phyloP scores from a whole-genome alignment of 1,140 invertebrate genomes.

The Polypedilum pembai region DNA sequence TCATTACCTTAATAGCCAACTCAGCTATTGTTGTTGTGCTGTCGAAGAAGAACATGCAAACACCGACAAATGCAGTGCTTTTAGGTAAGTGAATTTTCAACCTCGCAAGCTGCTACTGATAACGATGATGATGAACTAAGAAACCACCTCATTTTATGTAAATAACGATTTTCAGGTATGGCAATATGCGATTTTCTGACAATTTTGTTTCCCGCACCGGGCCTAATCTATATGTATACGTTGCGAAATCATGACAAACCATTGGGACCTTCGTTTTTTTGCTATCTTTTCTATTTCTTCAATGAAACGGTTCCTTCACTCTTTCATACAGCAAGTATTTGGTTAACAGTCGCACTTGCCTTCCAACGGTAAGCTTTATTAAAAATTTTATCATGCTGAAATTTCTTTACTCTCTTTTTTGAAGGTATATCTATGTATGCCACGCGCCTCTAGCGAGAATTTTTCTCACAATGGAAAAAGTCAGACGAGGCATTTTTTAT shows the following conservation, averaged over 20 bases:
- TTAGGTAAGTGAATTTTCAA: constrained; percentile 45
- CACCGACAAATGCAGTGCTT: constrained; percentile 83
- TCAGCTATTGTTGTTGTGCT: constrained; percentile 75
- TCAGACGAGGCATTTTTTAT: constrained; percentile 65
- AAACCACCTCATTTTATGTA: not conserved
- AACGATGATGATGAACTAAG: constrained; percentile 37
- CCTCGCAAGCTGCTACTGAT: constrained; percentile 31
- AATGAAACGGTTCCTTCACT: constrained; percentile 48
- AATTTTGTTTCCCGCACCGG: constrained; percentile 77
- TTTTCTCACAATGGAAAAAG: constrained; percentile 80
- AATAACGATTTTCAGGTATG: constrained; percentile 53
- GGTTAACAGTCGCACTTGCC: constrained; percentile 19
- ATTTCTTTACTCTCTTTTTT: constrained; percentile 27
- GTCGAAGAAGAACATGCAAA: constrained; percentile 63
- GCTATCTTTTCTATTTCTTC: constrained; percentile 71
- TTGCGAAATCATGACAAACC: constrained; percentile 77
- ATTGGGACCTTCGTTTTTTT: constrained; percentile 60
- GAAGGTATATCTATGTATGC: constrained; percentile 79
- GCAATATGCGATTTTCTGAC: constrained; percentile 90
- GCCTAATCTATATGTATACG: constrained; percentile 84
- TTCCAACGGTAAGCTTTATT: constrained; percentile 32
- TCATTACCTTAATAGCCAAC: constrained; percentile 85
- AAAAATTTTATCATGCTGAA: constrained; percentile 15
- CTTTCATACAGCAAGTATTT: constrained; percentile 29
- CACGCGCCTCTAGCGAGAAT: constrained; percentile 74